These are phyloP conservation scores for Gastracanthus pulcherrimus DNA, from an alignment of 2,888 invertebrate species.

Conservation along the genomic window DNA sequence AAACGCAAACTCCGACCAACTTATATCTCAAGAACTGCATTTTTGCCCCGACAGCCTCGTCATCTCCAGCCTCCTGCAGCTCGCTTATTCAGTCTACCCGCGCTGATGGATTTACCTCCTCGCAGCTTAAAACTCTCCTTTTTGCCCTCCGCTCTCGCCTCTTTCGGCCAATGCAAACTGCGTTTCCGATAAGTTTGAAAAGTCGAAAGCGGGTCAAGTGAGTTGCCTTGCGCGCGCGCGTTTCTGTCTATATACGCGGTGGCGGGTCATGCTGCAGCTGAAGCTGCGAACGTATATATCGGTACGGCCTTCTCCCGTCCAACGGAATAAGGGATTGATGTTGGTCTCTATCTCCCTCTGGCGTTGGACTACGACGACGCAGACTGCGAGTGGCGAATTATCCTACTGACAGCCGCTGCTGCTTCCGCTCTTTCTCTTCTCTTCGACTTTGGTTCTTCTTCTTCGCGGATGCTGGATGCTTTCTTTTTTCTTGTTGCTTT, in stretches of 20 bases:
- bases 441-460: background rate
- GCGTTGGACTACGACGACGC: background rate
- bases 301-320: no score
- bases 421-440: background rate
- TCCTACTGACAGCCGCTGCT: constrained; percentile 37
- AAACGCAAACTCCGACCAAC: no score
- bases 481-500: background rate
- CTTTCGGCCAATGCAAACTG: constrained; percentile 53
- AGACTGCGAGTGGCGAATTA: constrained; percentile 31
- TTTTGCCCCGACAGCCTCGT: background rate
- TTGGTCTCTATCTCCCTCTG: constrained; percentile 1
- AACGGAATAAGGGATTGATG: constrained; percentile 44
- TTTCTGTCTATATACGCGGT: background rate
- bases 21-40: no score
- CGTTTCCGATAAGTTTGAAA: constrained; percentile 53
- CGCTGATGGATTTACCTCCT: background rate
- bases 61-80: background rate
- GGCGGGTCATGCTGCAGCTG: no score
- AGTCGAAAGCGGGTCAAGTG: constrained; percentile 56
- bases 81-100: background rate
- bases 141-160: background rate
- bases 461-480: background rate
- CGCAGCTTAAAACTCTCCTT: background rate
- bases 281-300: constrained; percentile 2
- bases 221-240: constrained; percentile 24